Evolutionary conservation across 2,797 vertebrate species (phyloP).

Genomic region (Falco concolor): DNA sequence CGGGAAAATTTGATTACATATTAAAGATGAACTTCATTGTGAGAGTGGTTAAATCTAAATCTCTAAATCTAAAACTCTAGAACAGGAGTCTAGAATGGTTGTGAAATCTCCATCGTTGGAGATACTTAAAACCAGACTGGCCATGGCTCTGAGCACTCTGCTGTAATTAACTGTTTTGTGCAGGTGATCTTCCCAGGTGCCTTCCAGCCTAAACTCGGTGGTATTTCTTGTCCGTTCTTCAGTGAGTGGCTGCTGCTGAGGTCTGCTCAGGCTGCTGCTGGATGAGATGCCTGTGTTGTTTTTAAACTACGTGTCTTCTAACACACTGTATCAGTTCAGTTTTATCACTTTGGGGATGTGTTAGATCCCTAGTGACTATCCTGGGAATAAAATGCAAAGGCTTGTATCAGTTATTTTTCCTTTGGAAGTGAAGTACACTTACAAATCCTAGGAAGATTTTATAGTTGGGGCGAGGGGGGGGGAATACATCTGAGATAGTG

Average conservation of each 20-base stretch:
- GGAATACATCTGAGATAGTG: neutral
- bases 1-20: neutral
- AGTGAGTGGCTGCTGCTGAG: neutral
- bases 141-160: neutral
- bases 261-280: neutral
- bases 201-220: neutral
- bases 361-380: neutral
- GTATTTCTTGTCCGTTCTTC: neutral
- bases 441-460: neutral
- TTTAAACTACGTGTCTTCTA: neutral
- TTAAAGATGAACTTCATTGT: fast-evolving
- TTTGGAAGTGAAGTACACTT: neutral
- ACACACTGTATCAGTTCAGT: neutral
- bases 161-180: neutral
- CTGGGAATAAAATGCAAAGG: neutral
- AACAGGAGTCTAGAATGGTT: neutral
- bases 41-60: neutral
- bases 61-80: neutral
- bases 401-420: neutral
- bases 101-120: neutral
- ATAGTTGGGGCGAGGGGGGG: neutral
- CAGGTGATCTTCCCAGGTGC: neutral
- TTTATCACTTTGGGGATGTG: neutral
- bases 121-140: neutral
- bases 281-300: neutral